A percentile compares a stretch with the other conserved stretches of the same genome.
Evolutionary conservation across 2,113 vertebrate genomes (phyloP).

Genomic region (Mormyrus iriodes): DNA sequence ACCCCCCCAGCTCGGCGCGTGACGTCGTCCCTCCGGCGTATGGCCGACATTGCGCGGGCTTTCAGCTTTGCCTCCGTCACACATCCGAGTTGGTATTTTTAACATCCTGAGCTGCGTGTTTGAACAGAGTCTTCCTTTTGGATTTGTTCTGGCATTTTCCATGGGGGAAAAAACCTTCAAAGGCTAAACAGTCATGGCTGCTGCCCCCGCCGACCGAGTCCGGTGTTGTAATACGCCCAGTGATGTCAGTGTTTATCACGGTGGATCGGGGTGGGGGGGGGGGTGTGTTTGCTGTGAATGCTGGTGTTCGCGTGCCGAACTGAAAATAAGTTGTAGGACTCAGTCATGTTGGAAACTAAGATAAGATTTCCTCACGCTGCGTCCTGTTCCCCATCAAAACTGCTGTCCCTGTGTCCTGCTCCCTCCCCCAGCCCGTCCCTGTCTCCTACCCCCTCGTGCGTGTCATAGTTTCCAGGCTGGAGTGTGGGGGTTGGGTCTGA

Average conservation of each 20-base stretch:
- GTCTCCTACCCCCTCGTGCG: conserved; percentile 50
- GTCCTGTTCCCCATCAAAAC: conserved; percentile 35
- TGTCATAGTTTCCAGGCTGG: conserved; percentile 76
- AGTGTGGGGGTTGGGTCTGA: conserved; percentile 54
- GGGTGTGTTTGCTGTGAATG: neutral
- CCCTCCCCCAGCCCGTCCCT: conserved; percentile 37
- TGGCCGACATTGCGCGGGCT: neutral
- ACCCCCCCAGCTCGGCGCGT: neutral
- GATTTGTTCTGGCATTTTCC: neutral
- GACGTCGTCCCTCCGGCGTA: neutral
- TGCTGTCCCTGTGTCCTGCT: neutral
- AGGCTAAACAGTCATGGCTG: neutral
- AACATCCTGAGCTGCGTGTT: neutral
- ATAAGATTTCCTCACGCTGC: conserved; percentile 28
- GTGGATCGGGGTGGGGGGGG: neutral
- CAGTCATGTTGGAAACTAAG: conserved; percentile 25
- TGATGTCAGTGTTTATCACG: neutral
- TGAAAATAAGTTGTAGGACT: neutral
- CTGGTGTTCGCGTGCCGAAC: neutral
- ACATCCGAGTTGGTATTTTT: neutral
- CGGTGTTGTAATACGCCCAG: neutral
- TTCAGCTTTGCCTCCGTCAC: neutral
- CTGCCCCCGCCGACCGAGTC: neutral
- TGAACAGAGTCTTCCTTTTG: neutral
- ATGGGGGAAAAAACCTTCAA: neutral